Conservation (phyloP, 2,113 vertebrate species). For the Plectropomus leopardus region DNA sequence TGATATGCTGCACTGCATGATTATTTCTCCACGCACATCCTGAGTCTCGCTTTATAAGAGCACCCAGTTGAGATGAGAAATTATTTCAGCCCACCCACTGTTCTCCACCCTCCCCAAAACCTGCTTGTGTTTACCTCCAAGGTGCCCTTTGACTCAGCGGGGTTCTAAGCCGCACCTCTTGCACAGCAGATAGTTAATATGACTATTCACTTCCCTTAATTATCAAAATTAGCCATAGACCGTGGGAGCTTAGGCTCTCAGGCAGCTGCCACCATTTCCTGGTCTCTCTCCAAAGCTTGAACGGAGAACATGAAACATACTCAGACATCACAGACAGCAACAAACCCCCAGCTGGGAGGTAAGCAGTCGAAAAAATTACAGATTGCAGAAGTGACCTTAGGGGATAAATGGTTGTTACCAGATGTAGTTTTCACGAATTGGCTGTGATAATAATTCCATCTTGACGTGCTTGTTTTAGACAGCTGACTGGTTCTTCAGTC, state of each 20-base stretch:
- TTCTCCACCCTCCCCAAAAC: conserved; percentile 7
- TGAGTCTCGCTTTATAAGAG: conserved; percentile 14
- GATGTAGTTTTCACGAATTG: conserved; percentile 53
- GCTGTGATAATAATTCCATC: conserved; percentile 50
- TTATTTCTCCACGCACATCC: conserved; percentile 7
- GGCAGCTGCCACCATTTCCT: conserved; percentile 34
- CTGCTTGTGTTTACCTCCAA: conserved; percentile 36
- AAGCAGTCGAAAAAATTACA: conserved; percentile 44
- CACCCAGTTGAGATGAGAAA: conserved; percentile 20
- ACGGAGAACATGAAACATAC: conserved; percentile 46
- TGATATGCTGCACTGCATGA: conserved; percentile 29
- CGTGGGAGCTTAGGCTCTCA: conserved; percentile 25
- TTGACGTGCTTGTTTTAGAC: conserved; percentile 11
- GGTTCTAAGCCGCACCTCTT: conserved; percentile 28
- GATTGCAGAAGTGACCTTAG: conserved; percentile 38
- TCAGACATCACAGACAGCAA: conserved; percentile 42
- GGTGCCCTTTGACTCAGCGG: conserved; percentile 27
- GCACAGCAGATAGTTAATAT: conserved; percentile 49
- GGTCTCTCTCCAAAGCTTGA: conserved; percentile 38
- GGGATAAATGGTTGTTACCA: conserved; percentile 49
- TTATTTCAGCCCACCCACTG: conserved; percentile 11
- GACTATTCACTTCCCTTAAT: conserved; percentile 58
- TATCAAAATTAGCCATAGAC: conserved; percentile 60
- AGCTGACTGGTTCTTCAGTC: conserved; percentile 28
- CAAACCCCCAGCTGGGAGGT: conserved; percentile 46